Base-by-base conservation (phyloP, 37 sponge, comb jelly and placozoan genomes). In the Ephydatia muelleri region DNA sequence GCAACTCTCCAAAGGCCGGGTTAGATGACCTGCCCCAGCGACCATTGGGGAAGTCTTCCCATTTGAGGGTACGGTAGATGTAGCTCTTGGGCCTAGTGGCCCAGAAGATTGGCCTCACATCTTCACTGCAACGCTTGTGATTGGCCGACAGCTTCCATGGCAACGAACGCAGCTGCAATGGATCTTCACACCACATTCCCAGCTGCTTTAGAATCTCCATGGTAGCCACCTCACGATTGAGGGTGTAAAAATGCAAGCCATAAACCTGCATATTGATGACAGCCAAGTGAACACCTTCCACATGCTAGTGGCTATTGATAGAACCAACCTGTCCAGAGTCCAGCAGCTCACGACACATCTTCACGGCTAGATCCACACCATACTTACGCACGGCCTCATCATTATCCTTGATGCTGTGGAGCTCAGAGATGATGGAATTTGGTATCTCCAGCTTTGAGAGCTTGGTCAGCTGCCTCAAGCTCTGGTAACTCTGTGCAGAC, bases 41-140 rank as follows among this genome's bases (percentile, higher is more conserved):
- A 3, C 99, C 99, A 82, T 98, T 98, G 12, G 99, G 99, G 49
- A 96, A 98, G 31, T 98, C 96, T 38, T 96, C 99, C 99, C 99
- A 98, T 0, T 83, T 82, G 6, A 84, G 86, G 0, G 99, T 98
- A 0, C 99, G 84, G 64, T 95, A 84, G 65, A 97, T 94, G 89
- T 95, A 95, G 36, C 94, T 94, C 88, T 98, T 98, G 0, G 96
- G 99, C 38, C 99, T 68, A 35, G 78, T 67, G 27, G 94, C 83
- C 99, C 99, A 98, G 91, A 96, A 98, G 26, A 98, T 96, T 12
- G 99, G 99, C 19, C 99, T 70, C n/a, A 98, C 99, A 23, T 98
- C 99, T 73, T 98, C 99, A 1, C 83, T 23, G 4, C 21, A 78
- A 3, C 96, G 90, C 69, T 83, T 83, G 67, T 75, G 83, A 48